Conservation (phyloP, 2,888 invertebrate genomes). For the Chloroclystis v-ata region DNA sequence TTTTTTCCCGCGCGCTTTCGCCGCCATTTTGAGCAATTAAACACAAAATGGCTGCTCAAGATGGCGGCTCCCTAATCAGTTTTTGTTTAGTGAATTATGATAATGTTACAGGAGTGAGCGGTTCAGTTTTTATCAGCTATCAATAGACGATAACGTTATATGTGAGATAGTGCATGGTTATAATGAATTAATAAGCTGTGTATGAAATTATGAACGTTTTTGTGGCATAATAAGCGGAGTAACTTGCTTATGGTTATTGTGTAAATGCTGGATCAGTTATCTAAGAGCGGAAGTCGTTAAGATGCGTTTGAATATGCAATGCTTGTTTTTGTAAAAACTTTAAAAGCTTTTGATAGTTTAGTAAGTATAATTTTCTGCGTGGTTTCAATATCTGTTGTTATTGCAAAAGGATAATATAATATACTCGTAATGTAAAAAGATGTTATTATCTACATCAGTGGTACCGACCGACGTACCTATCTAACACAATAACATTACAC, state of each 20-base stretch:
- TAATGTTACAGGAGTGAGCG: slow-evolving; percentile 32
- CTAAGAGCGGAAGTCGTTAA: slow-evolving; percentile 4
- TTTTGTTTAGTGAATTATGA: slow-evolving; percentile 39
- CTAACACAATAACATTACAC: too few relatives aligned
- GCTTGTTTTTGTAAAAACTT: not conserved
- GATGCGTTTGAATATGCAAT: slow-evolving; percentile 3
- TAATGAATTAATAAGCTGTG: slow-evolving; percentile 15
- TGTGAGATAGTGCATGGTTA: slow-evolving; percentile 11
- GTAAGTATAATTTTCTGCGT: not conserved
- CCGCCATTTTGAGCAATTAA: slow-evolving; percentile 67
- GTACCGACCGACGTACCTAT: too few relatives aligned
- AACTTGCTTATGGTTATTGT: slow-evolving; percentile 7
- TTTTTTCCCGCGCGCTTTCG: slow-evolving; percentile 46
- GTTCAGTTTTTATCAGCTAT: slow-evolving; percentile 25
- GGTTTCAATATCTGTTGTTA: not conserved
- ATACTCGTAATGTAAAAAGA: too few relatives aligned
- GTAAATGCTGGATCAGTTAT: slow-evolving; percentile 11
- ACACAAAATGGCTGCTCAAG: slow-evolving; percentile 26
- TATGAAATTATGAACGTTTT: slow-evolving; percentile 9
- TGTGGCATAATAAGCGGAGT: slow-evolving; percentile 4
- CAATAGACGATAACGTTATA: slow-evolving; percentile 21
- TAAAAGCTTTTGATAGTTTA: slow-evolving; percentile 1
- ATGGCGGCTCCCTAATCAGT: slow-evolving; percentile 38
- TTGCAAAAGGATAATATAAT: too few relatives aligned
- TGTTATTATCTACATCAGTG: too few relatives aligned